phyloP scores from a whole-genome alignment of 1,140 invertebrate genomes.

The Zaprionus africanus region DNA sequence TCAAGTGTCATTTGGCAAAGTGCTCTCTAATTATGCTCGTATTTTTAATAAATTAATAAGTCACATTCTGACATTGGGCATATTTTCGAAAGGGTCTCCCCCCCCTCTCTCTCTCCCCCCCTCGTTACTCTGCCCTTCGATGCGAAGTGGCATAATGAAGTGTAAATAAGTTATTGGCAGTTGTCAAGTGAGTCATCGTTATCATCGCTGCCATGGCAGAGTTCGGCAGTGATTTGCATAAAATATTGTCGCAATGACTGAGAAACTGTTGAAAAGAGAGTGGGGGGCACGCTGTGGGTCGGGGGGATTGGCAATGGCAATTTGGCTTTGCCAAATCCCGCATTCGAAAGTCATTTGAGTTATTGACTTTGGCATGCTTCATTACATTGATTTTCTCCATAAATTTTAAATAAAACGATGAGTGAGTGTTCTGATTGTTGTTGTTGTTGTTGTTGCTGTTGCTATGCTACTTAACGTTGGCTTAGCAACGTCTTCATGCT shows the following conservation, averaged over 20 bases:
- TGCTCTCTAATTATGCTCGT: slow-evolving; percentile 81
- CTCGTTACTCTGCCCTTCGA: neutral
- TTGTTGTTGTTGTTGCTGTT: slow-evolving; percentile 32
- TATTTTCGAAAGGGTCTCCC: slow-evolving; percentile 48
- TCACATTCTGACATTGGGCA: slow-evolving; percentile 70
- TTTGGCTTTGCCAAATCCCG: slow-evolving; percentile 25
- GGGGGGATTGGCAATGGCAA: neutral
- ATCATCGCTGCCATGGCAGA: slow-evolving; percentile 43
- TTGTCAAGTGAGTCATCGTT: slow-evolving; percentile 81
- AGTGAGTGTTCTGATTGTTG: slow-evolving; percentile 71
- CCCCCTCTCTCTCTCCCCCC: neutral
- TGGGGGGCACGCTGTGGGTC: neutral
- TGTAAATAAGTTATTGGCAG: slow-evolving; percentile 83
- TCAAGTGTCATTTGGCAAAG: slow-evolving; percentile 81
- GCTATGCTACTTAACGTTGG: slow-evolving; percentile 50
- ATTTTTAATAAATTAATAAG: slow-evolving; percentile 83
- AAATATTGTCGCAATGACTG: slow-evolving; percentile 65
- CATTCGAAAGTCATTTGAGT: slow-evolving; percentile 75
- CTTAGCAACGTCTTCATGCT: slow-evolving; percentile 44
- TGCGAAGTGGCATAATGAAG: slow-evolving; percentile 69
- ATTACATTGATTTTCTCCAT: slow-evolving; percentile 81
- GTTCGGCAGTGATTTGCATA: slow-evolving; percentile 75
- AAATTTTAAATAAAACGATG: slow-evolving; percentile 82
- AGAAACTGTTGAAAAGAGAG: neutral
- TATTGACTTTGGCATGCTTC: slow-evolving; percentile 80